These are phyloP conservation scores for Chloropsis hardwickii DNA, from an alignment of 2,113 vertebrate species.

Conservation along the genomic window DNA sequence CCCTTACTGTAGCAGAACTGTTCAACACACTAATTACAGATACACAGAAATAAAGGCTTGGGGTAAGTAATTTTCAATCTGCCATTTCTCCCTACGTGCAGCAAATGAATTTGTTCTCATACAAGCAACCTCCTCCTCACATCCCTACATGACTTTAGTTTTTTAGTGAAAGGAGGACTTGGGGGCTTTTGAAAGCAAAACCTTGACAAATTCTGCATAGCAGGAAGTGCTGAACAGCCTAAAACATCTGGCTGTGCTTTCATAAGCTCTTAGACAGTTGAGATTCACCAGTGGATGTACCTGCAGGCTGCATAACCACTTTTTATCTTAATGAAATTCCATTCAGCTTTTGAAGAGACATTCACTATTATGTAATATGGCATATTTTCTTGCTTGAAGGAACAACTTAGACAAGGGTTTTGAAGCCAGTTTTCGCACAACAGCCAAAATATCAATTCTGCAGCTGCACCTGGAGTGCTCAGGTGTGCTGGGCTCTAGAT, in stretches of 20 bases:
- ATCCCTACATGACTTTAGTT: background rate
- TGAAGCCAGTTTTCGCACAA: background rate
- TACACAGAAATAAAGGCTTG: background rate
- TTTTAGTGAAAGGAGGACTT: background rate
- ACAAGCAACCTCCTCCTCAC: background rate
- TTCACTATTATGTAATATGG: background rate
- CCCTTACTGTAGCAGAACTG: background rate
- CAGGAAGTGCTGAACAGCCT: background rate
- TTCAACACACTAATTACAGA: background rate
- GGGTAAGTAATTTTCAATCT: background rate
- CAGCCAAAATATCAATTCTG: background rate
- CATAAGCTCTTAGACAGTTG: background rate
- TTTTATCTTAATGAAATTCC: background rate
- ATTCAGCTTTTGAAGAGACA: slow-evolving; percentile 1
- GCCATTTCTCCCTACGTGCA: background rate
- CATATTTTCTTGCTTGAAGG: background rate
- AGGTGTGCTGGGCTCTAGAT: background rate
- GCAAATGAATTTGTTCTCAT: background rate
- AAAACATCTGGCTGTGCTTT: background rate
- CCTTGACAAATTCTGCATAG: background rate
- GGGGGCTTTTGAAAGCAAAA: background rate
- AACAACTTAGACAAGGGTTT: background rate
- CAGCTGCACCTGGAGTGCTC: background rate
- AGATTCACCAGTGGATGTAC: background rate
- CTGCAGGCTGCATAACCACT: background rate